These are phyloP conservation scores for Pinna nobilis DNA, from an alignment of 1,140 invertebrate species.

Conservation along the genomic window DNA sequence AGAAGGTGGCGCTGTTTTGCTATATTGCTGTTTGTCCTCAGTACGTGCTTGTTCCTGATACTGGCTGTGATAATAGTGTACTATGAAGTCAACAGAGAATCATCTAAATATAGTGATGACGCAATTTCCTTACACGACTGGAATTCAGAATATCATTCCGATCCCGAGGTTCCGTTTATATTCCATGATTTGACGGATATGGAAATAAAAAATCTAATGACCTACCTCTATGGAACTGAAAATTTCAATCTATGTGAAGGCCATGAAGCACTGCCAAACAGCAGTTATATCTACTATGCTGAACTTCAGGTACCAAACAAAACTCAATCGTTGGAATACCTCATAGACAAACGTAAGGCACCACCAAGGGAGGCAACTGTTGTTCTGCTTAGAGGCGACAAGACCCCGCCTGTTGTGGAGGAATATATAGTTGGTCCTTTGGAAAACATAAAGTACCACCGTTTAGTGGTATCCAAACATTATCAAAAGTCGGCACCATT, in stretches of 20 bases:
- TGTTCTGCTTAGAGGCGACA: slow-evolving; percentile 48
- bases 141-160: too few relatives aligned
- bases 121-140: background rate
- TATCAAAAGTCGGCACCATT: slow-evolving; percentile 33
- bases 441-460: slow-evolving; percentile 30
- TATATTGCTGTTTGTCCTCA: slow-evolving; percentile 20
- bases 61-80: slow-evolving; percentile 30
- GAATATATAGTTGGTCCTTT: slow-evolving; percentile 63
- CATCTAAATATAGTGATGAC: too few relatives aligned
- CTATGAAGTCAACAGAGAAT: slow-evolving; percentile 25
- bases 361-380: slow-evolving; percentile 59
- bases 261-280: background rate
- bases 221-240: slow-evolving; percentile 29
- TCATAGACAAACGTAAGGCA: slow-evolving; percentile 33
- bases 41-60: background rate
- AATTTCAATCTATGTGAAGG: slow-evolving; percentile 27
- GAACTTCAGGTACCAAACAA: slow-evolving; percentile 49
- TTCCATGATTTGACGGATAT: slow-evolving; percentile 38
- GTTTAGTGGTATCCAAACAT: slow-evolving; percentile 37
- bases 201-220: slow-evolving; percentile 27
- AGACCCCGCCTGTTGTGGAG: slow-evolving; percentile 41
- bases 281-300: slow-evolving; percentile 35
- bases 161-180: slow-evolving; percentile 16
- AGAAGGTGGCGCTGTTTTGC: slow-evolving; percentile 33
- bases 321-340: slow-evolving; percentile 36